Evolutionary conservation across 2,888 invertebrate species (phyloP).

Genomic region (Stenodema calcarata): DNA sequence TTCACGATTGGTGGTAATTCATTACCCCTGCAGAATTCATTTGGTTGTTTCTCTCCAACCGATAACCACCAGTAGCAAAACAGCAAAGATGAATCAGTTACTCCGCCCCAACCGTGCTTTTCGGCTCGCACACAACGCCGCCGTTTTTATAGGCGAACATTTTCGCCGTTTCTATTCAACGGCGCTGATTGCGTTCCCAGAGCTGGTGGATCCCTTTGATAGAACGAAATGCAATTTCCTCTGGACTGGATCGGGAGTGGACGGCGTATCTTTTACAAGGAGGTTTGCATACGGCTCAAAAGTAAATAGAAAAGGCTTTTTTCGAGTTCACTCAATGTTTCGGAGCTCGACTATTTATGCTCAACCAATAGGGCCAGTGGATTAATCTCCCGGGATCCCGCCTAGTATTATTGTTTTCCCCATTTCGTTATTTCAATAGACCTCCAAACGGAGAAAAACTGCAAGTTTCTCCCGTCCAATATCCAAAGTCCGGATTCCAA

Average conservation of each 20-base stretch:
- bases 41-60: too few relatives aligned
- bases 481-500: neutral
- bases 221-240: neutral
- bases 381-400: neutral
- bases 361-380: constrained; percentile 1
- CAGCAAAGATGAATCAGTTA: too few relatives aligned
- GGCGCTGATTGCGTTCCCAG: neutral
- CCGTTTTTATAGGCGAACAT: too few relatives aligned
- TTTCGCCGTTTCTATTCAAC: neutral
- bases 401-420: neutral
- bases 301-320: neutral
- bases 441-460: neutral
- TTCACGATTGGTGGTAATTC: too few relatives aligned
- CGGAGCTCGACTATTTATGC: neutral
- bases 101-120: neutral
- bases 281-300: constrained; percentile 6
- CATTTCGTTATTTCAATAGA: neutral
- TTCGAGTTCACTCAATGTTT: neutral
- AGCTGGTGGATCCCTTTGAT: neutral
- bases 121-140: neutral
- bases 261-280: neutral
- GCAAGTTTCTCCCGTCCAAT: neutral
- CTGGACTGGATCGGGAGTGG: neutral
- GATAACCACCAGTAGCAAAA: too few relatives aligned
- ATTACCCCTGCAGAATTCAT: too few relatives aligned